Evolutionary conservation across 1,140 invertebrate species (phyloP), one percentile per base, ranked within the genome.

Genomic region (Drosophila guanche): DNA sequence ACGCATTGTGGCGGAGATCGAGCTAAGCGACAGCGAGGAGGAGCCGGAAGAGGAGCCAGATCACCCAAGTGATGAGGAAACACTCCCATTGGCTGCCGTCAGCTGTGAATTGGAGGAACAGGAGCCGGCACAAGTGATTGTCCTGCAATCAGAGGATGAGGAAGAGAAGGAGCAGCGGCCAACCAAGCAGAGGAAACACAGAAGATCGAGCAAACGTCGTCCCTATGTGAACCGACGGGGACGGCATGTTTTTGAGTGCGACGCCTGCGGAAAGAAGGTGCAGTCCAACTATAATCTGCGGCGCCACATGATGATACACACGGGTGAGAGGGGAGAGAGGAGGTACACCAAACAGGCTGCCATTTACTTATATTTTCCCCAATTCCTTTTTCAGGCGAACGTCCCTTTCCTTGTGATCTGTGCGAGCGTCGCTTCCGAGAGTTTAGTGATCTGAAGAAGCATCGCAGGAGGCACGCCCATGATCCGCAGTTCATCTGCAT

Each of bases 401-500:
- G 91, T 56, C 90, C 91, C 3, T 92, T 91, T 73, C 88, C 76
- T 0, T 92, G 91, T 37, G 91, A 92, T 55, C 55, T 92, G n/a
- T 95, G 94, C 79, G 92, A 92, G 1, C 92, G 93, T 14, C 92
- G 92, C 7, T 95, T 94, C 81, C 92, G 93, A 1, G 94, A 94
- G 48, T 92, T 91, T 50, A 92, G 91, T 16, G 92, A 93, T 53
- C 68, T 94, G 1, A 91, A 91, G 4, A 91, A 92, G 51, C 93
- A 94, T 77, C 90, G 92, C 4, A 73, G 93, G 4, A 92, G 91
- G 5, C 94, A 94, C 72, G 92, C 92, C 0, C 92, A 93, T 16
- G 92, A 93, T 59, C 91, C 92, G 14, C 93, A 94, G 5, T 96
- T 94, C 84, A 92, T 93, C 12, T 95, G 95, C 80, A 91, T 91